phyloP scores from a whole-genome alignment of 2,113 vertebrate genomes.

The Nothobranchius furzeri region DNA sequence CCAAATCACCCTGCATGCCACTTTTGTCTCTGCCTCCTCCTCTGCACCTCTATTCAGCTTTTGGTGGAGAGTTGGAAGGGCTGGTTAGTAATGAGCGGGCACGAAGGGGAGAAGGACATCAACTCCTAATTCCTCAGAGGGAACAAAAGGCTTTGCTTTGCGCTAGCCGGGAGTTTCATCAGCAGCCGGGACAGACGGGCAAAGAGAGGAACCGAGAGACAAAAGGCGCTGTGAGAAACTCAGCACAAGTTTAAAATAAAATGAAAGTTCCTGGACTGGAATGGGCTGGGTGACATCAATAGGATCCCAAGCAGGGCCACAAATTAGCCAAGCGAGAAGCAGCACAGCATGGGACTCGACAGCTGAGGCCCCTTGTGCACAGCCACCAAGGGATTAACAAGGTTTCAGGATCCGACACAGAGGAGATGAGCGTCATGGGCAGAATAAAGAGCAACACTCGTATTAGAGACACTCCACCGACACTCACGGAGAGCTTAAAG shows the following conservation, averaged over 20 bases:
- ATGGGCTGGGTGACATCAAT: constrained; percentile 59
- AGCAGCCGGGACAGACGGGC: constrained; percentile 30
- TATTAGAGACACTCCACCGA: constrained; percentile 75
- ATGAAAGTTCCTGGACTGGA: constrained; percentile 57
- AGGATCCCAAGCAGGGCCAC: constrained; percentile 69
- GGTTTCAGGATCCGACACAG: constrained; percentile 69
- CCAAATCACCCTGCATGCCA: constrained; percentile 50
- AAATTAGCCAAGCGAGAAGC: constrained; percentile 68
- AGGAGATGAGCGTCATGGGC: constrained; percentile 68
- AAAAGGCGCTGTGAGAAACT: constrained; percentile 35
- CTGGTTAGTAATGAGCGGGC: constrained; percentile 45
- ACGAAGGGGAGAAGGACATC: constrained; percentile 34
- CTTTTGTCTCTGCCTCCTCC: constrained; percentile 56
- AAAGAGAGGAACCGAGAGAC: constrained; percentile 28
- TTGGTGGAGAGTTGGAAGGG: constrained; percentile 33
- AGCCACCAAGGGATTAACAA: constrained; percentile 71
- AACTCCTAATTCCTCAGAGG: constrained; percentile 51
- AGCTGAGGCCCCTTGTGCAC: constrained; percentile 56
- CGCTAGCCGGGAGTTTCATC: constrained; percentile 60
- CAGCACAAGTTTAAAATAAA: constrained; percentile 17
- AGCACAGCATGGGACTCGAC: constrained; percentile 61
- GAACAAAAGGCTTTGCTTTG: constrained; percentile 55
- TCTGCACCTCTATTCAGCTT: constrained; percentile 45
- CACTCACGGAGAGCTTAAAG: constrained; percentile 67
- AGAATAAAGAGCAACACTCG: constrained; percentile 69